Base-by-base conservation (phyloP, 2,113 vertebrate genomes). In the Junco hyemalis region DNA sequence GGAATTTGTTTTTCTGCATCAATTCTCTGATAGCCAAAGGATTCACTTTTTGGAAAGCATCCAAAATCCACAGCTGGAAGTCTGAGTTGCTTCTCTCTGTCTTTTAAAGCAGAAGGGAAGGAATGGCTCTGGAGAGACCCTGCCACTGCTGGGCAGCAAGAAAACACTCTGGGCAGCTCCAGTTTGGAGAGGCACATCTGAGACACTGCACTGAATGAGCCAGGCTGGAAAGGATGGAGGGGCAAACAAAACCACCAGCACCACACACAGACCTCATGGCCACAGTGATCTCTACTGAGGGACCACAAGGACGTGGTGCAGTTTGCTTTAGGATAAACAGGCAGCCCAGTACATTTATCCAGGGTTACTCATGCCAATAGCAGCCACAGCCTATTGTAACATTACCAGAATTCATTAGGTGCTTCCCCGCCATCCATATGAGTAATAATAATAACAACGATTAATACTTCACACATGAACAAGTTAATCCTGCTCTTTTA, bases 401-500 rank as follows among this genome's bases (percentile, higher is more conserved):
- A 44, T 15, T 28, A 79, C 90, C 81, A 86, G 85, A 36, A 51
- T 82, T 51, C 91, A 91, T 94, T 91, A 88, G 68, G 87, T 92
- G 79, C 91, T 96, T 86, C 90, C 90, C 86, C 59, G 59, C 73
- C 87, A 69, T 56, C 81, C 76, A 14, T 2, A 19, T 95, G 95
- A 95, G 79, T 94, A 96, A 93, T 80, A 90, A 86, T 59, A 91
- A 94, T 14, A 96, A 94, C 85, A 94, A 48, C 71, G n/a, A 95
- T 85, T 91, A 95, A 91, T 91, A 63, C 90, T 91, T 90, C 78
- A 91, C 77, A 80, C 84, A 33, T 63, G 81, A 95, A 82, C 96
- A 54, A 92, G 96, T 93, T 93, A 8, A 5, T 92, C 94, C 87
- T 90, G 94, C 93, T 96, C 82, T 82, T 95, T 90, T 89, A 95